phyloP scores from a whole-genome alignment of 2,797 vertebrate genomes.

The Enteromius afrohamiltoni region DNA sequence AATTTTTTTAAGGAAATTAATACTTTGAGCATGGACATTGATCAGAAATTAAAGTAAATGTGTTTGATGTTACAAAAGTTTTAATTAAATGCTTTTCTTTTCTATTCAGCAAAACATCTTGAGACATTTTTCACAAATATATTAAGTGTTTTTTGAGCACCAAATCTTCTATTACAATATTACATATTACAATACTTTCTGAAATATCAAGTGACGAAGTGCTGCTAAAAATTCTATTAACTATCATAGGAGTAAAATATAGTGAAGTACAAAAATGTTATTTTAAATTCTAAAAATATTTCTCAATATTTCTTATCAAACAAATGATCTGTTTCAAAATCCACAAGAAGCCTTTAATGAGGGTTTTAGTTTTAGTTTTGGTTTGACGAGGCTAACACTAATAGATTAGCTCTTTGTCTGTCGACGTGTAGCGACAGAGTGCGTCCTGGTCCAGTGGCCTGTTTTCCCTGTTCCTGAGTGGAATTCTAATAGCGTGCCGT shows the following conservation, averaged over 20 bases:
- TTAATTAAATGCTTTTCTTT: neutral
- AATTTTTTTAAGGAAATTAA: neutral
- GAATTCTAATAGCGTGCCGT: slow-evolving; percentile 78
- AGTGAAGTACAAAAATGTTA: neutral
- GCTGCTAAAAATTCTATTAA: too few species aligned
- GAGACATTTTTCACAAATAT: neutral
- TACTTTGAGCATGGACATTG: neutral
- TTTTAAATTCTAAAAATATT: neutral
- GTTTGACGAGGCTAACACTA: neutral
- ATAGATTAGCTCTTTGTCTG: slow-evolving; percentile 23
- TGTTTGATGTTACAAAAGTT: neutral
- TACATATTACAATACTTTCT: neutral
- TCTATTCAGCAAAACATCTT: neutral
- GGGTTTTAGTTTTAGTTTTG: neutral
- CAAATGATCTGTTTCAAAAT: neutral
- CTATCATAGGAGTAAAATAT: neutral
- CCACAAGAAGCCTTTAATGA: neutral
- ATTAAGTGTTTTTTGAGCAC: neutral
- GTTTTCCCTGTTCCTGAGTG: slow-evolving; percentile 62
- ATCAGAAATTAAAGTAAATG: neutral
- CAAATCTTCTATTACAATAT: neutral
- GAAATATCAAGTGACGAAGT: neutral
- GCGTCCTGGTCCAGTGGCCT: slow-evolving; percentile 16
- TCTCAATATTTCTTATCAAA: neutral
- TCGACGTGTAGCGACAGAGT: slow-evolving; percentile 25